These are phyloP conservation scores for Anisognathus igniventris DNA, from an alignment of 2,797 vertebrate genomes.

Conservation along the genomic window DNA sequence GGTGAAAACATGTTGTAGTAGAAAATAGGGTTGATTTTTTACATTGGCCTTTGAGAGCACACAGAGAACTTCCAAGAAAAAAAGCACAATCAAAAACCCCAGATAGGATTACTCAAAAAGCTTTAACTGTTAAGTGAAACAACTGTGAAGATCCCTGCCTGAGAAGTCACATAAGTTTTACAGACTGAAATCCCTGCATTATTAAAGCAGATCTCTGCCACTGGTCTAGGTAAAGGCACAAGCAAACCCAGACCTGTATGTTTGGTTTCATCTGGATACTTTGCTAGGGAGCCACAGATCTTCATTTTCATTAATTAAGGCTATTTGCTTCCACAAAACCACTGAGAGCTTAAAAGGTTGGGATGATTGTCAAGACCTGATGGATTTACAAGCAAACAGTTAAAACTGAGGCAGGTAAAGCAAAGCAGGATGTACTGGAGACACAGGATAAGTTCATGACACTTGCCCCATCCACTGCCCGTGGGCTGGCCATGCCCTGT, in stretches of 20 bases:
- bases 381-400: background rate
- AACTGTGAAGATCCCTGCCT: background rate
- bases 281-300: background rate
- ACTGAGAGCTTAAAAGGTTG: background rate
- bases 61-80: background rate
- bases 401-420: background rate
- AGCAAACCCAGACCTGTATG: background rate
- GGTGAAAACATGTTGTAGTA: background rate
- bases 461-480: background rate
- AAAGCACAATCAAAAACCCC: background rate
- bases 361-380: background rate
- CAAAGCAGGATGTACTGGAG: background rate
- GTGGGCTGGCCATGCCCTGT: accelerated
- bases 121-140: background rate
- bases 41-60: background rate
- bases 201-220: background rate
- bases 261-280: background rate
- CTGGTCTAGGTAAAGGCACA: background rate
- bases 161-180: background rate
- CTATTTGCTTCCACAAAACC: background rate
- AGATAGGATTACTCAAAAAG: background rate
- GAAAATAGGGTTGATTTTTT: background rate
- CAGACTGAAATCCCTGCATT: background rate
- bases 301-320: background rate
- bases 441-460: accelerated